A percentile compares a stretch with the other conserved stretches of the same genome.
These are phyloP conservation scores for Parnassius glacialis DNA, from an alignment of 2,888 invertebrate genomes.

Conservation along the genomic window DNA sequence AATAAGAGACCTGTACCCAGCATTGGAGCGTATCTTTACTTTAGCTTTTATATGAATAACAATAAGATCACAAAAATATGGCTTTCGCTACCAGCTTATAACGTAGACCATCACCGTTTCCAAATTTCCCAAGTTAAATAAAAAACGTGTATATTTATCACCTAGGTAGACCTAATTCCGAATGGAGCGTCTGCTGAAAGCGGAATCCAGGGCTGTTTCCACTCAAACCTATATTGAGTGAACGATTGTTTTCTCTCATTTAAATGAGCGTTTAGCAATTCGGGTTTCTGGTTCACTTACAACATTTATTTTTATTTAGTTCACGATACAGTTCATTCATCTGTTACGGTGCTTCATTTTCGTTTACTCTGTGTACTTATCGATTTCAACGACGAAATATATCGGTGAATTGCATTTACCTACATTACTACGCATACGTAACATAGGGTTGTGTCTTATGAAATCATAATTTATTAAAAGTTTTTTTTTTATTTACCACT, in stretches of 20 bases:
- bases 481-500: too few relatives aligned
- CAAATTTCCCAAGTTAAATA: not conserved
- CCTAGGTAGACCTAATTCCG: constrained; percentile 18
- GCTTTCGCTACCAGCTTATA: not conserved
- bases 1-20: too few relatives aligned
- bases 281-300: constrained; percentile 27
- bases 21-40: too few relatives aligned
- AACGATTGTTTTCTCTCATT: constrained; percentile 15
- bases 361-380: constrained; percentile 22
- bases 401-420: too few relatives aligned
- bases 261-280: constrained; percentile 14
- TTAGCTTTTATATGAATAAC: too few relatives aligned
- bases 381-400: too few relatives aligned
- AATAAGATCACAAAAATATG: too few relatives aligned
- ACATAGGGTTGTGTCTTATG: too few relatives aligned
- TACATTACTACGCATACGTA: too few relatives aligned
- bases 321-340: constrained; percentile 19
- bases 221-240: constrained; percentile 2
- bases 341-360: constrained; percentile 32
- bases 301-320: constrained; percentile 11
- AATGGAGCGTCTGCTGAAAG: constrained; percentile 1
- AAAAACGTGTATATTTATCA: constrained; percentile 2
- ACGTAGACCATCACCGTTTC: not conserved
- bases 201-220: constrained; percentile 10
- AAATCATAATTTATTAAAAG: too few relatives aligned